These are phyloP conservation scores for Cantharis flavilabris DNA, from an alignment of 2,888 invertebrate genomes.

Conservation along the genomic window DNA sequence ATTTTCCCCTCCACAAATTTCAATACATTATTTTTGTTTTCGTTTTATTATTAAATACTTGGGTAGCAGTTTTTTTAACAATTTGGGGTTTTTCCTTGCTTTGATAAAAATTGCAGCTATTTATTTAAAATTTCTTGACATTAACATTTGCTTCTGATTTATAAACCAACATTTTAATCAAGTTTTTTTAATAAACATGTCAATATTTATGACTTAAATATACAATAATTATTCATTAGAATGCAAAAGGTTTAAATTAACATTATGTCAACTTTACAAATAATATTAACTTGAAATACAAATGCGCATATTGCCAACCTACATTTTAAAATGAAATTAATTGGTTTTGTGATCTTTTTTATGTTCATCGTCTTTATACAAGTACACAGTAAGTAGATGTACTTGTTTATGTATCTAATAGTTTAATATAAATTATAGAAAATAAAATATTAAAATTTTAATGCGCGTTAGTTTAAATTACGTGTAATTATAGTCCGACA, in stretches of 20 bases:
- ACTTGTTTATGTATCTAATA: not conserved
- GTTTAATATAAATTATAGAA: no score
- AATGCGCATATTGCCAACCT: not conserved
- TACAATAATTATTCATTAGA: not conserved
- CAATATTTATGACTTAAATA: not conserved
- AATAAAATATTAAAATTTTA: no score
- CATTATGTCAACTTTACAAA: not conserved
- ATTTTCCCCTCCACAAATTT: no score
- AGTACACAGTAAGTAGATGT: not conserved
- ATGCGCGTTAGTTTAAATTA: not conserved
- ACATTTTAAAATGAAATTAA: not conserved
- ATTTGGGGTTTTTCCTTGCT: no score
- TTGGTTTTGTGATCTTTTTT: not conserved
- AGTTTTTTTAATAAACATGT: not conserved
- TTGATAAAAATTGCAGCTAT: no score
- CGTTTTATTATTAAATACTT: no score
- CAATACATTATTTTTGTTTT: no score
- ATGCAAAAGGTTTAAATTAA: not conserved
- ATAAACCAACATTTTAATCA: not conserved
- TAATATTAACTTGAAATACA: not conserved
- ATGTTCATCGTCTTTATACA: not conserved
- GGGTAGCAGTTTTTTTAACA: no score
- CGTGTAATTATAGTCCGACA: not conserved
- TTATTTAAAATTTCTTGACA: no score
- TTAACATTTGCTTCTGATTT: not conserved